Base-by-base conservation (phyloP, 2,113 vertebrate species). In the Muntiacus reevesi region DNA sequence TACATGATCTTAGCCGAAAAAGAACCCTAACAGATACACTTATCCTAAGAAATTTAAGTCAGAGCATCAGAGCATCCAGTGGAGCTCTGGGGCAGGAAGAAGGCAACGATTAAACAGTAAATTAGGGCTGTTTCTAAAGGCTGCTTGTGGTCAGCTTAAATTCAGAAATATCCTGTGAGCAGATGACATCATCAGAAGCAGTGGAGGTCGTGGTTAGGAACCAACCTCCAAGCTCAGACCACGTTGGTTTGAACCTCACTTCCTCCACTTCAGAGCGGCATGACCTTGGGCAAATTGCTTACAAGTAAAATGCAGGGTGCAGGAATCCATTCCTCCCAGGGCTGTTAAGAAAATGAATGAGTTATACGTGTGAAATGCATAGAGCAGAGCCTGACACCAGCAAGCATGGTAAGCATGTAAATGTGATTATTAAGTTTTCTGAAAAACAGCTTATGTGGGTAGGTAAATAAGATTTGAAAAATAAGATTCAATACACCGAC, bases 31-130 rank as follows among this genome's bases (percentile, higher is more conserved):
- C 10, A 12, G 17, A 19, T 23, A 11, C 4, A 27, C 30, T 28
- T 82, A 71, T 83, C 54, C 57, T 52, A 83, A 62, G 92, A 91
- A 89, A 62, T 19, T 1, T n/a, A 93, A 92, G 76, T 27, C 40
- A 86, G 19, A 30, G 55, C 62, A 43, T 27, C 7, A 25, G 11
- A 19, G n/a, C 43, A 12, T 47, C 36, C 40, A 21, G 8, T 9
- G 9, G 33, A 27, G 81, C 6, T 0, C 6, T 0, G 3, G 7
- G 15, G 6, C n/a, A 17, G 52, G 40, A 60, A 71, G 60, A 81
- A 15, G 40, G 0, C 19, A 54, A 13, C 13, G 21, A 7, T 43
- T 15, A 30, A 27, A 43, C 43, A 25, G 36, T 62, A 33, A 36
- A 57, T 1, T n/a, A 23, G 13, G 30, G 40, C 45, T 64, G 7